phyloP scores from a whole-genome alignment of 2,797 vertebrate species.

The Poecilia picta region DNA sequence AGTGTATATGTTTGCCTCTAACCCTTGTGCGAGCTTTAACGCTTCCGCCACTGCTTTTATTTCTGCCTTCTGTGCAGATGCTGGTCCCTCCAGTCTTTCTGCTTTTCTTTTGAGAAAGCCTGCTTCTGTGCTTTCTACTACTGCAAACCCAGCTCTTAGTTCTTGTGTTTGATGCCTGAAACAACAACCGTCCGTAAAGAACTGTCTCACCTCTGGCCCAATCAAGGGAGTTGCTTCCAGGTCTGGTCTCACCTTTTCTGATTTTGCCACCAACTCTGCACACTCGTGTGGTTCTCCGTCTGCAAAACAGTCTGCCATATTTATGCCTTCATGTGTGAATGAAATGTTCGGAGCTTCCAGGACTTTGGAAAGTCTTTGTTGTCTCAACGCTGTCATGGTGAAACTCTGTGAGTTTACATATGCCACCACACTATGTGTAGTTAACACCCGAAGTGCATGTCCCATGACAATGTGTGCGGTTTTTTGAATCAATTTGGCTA shows the following conservation, averaged over 20 bases:
- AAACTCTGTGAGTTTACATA: conserved; percentile 14
- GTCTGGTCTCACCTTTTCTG: neutral
- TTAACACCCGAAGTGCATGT: neutral
- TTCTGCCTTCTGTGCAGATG: conserved; percentile 7
- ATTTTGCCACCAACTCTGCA: neutral
- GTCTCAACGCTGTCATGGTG: conserved; percentile 1
- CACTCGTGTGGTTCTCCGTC: neutral
- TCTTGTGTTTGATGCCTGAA: neutral
- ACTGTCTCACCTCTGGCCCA: no score
- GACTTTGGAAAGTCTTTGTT: neutral
- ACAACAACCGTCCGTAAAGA: neutral
- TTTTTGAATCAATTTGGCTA: neutral
- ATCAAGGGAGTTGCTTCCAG: neutral
- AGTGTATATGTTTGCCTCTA: neutral
- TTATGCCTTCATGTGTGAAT: neutral
- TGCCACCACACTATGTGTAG: conserved; percentile 11
- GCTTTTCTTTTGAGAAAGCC: no score
- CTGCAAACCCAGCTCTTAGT: neutral
- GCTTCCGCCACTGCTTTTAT: neutral
- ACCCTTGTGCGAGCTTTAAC: neutral
- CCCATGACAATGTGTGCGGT: conserved; percentile 19
- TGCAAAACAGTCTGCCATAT: conserved; percentile 15
- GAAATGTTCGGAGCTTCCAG: conserved; percentile 3
- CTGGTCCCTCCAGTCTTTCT: neutral
- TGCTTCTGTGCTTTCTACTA: neutral